Conservation (phyloP, 2,797 vertebrate genomes). For the Furcifer pardalis region DNA sequence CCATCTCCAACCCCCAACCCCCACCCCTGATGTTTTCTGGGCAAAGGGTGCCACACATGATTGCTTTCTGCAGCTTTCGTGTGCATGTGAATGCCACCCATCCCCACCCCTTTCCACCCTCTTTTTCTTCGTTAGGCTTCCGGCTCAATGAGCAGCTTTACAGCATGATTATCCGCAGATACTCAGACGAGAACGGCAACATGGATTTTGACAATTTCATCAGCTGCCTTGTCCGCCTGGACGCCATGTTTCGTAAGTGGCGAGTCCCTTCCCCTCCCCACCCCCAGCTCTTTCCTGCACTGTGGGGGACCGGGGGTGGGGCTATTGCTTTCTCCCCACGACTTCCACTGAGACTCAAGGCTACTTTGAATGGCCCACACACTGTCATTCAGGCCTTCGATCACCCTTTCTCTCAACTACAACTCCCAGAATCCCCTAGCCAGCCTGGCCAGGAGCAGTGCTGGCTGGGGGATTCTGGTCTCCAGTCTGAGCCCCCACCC, state of each 20-base stretch:
- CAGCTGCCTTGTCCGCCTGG: slow-evolving; percentile 89
- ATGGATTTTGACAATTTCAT: slow-evolving; percentile 94
- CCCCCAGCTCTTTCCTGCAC: no score
- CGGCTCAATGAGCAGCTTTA: slow-evolving; percentile 82
- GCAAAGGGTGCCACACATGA: no score
- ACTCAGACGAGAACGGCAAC: slow-evolving; percentile 81
- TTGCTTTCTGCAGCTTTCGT: no score
- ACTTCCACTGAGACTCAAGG: no score
- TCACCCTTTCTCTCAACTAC: not conserved
- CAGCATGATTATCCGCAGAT: slow-evolving; percentile 84
- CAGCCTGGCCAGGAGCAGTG: no score
- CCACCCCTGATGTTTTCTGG: no score
- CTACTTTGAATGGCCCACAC: no score
- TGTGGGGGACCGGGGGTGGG: no score
- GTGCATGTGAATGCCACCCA: no score
- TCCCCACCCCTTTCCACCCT: no score
- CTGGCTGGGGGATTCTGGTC: not conserved
- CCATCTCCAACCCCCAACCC: not conserved
- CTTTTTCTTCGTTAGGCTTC: slow-evolving; percentile 77
- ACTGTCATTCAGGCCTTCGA: no score
- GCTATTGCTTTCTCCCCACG: no score
- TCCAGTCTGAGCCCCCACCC: not conserved
- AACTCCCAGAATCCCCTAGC: not conserved
- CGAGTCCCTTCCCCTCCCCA: not conserved
- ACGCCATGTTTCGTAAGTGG: slow-evolving; percentile 92